A percentile compares a stretch with the other conserved stretches of the same genome.
phyloP scores from a whole-genome alignment of 2,797 vertebrate species.

The Sarcoramphus papa region DNA sequence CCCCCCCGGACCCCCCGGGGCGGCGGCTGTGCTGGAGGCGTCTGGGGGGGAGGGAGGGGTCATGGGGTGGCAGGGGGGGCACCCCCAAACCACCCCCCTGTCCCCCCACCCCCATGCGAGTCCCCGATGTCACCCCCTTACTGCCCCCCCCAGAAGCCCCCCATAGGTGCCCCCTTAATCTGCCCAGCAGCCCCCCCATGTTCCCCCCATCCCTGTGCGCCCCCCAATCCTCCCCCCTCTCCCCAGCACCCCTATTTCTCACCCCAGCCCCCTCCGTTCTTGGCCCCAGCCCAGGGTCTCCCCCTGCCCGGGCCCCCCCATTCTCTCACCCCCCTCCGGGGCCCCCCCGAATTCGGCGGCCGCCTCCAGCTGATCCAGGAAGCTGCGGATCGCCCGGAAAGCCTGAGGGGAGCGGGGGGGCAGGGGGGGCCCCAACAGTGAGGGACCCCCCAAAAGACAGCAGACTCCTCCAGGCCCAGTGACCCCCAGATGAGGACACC shows the following conservation, averaged over 20 bases:
- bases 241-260: not conserved
- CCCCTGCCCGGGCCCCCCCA: no score
- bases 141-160: not conserved
- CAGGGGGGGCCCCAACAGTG: not conserved
- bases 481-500: no score
- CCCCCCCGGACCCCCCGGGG: not conserved
- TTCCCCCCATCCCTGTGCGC: no score
- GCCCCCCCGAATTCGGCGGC: not conserved
- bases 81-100: not conserved
- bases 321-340: not conserved
- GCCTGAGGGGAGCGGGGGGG: not conserved
- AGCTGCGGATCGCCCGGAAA: not conserved
- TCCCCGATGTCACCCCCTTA: not conserved
- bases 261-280: not conserved
- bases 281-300: no score
- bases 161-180: no score
- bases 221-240: not conserved
- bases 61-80: not conserved
- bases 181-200: no score
- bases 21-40: not conserved
- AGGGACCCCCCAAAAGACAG: not conserved
- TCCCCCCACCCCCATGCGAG: not conserved
- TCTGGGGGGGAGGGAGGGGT: not conserved
- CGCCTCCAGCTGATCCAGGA: not conserved
- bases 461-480: not conserved